These are phyloP conservation scores for Chrysotoxum bicinctum DNA, from an alignment of 2,888 invertebrate species.

Conservation along the genomic window DNA sequence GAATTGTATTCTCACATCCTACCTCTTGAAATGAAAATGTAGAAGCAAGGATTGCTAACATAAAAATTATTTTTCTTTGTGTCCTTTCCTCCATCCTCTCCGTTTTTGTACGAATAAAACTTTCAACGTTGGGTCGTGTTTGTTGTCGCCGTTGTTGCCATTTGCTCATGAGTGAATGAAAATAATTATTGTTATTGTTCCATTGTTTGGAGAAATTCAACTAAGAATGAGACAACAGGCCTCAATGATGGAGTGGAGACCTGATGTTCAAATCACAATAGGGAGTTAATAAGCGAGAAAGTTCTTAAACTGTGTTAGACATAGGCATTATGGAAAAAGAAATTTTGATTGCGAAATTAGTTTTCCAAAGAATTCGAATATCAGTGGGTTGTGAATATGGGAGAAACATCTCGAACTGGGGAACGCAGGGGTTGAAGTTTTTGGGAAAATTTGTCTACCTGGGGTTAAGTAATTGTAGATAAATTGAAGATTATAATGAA, in stretches of 20 bases:
- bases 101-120: background rate
- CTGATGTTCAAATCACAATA: slow-evolving; percentile 43
- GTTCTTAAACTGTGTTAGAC: slow-evolving; percentile 39
- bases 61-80: background rate
- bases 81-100: background rate
- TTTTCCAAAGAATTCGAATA: background rate
- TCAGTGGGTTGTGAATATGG: background rate
- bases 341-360: slow-evolving; percentile 53
- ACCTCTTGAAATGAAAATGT: background rate
- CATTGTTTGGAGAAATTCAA: slow-evolving; percentile 50
- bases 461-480: too few species aligned
- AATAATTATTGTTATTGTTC: slow-evolving; percentile 65
- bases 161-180: background rate
- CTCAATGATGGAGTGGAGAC: background rate
- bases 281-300: slow-evolving; percentile 67
- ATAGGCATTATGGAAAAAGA: background rate
- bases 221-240: slow-evolving; percentile 6
- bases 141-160: background rate
- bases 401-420: background rate
- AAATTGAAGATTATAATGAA: too few species aligned
- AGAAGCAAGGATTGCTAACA: background rate
- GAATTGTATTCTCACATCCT: slow-evolving; percentile 6
- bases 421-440: background rate
- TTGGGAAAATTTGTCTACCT: background rate
- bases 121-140: background rate